phyloP scores from a whole-genome alignment of 2,113 vertebrate species.

The Arvicanthis niloticus region DNA sequence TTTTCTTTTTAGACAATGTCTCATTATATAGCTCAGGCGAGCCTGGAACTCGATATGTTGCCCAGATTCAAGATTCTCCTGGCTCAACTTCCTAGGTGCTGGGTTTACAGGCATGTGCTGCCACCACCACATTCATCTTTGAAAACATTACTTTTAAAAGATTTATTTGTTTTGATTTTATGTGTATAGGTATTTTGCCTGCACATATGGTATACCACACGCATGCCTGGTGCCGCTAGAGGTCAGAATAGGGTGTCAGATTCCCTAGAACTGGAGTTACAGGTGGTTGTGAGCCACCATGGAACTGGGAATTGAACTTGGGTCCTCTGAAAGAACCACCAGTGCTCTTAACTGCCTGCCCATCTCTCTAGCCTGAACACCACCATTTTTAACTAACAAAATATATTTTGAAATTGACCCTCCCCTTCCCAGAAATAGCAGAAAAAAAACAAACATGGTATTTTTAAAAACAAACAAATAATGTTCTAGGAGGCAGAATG shows the following conservation, averaged over 20 bases:
- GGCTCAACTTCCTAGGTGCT: background rate
- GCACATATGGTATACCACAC: background rate
- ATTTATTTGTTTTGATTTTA: background rate
- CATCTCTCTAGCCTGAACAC: background rate
- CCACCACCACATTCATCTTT: background rate
- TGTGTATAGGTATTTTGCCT: background rate
- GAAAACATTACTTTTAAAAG: slow-evolving; percentile 40
- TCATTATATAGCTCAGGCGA: background rate
- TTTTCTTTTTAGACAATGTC: background rate
- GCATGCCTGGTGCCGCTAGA: background rate
- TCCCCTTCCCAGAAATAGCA: slow-evolving; percentile 41
- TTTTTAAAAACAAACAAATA: slow-evolving; percentile 57
- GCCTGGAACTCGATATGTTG: background rate
- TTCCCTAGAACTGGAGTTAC: background rate
- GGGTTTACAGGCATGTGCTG: background rate
- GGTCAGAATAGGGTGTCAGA: background rate
- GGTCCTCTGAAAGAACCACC: background rate
- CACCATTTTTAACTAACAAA: slow-evolving; percentile 48
- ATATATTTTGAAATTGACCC: slow-evolving; percentile 47
- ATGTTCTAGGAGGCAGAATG: slow-evolving; percentile 6
- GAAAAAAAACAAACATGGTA: slow-evolving; percentile 9
- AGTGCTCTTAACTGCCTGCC: background rate
- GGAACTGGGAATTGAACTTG: background rate
- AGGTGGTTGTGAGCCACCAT: background rate
- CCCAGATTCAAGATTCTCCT: background rate